Evolutionary conservation across 2,113 vertebrate species (phyloP).

Genomic region (Bothrops jararaca): DNA sequence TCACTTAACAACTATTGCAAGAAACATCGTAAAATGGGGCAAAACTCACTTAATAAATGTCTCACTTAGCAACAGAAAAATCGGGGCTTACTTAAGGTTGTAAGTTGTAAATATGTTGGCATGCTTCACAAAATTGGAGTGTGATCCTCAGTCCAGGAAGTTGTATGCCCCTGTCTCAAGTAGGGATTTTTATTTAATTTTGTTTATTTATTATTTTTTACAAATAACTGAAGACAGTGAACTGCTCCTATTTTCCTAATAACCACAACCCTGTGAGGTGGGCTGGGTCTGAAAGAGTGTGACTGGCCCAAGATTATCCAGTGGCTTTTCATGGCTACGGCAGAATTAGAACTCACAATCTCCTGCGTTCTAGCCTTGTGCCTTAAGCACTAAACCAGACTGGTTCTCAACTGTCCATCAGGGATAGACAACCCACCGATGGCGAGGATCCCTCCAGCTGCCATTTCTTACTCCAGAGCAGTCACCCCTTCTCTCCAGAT

Average conservation of each 20-base stretch:
- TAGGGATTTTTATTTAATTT: neutral
- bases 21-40: neutral
- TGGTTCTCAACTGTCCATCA: neutral
- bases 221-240: neutral
- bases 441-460: neutral
- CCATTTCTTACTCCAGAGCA: neutral
- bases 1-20: neutral
- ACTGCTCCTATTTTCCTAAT: neutral
- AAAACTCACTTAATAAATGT: neutral
- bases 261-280: neutral
- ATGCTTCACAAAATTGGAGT: neutral
- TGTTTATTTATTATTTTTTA: neutral
- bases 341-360: neutral
- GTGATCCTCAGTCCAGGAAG: neutral
- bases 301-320: neutral
- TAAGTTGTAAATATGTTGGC: neutral
- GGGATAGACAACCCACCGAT: neutral
- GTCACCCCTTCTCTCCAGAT: neutral
- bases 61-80: neutral
- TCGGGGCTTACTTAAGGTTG: neutral
- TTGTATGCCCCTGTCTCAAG: neutral
- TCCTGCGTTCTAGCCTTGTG: neutral
- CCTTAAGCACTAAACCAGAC: neutral
- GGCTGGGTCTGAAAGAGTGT: neutral
- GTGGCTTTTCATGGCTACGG: neutral